A percentile compares a stretch with the other conserved stretches of the same genome.
Conservation (phyloP, 2,888 invertebrate species). For the Mayetiola destructor region DNA sequence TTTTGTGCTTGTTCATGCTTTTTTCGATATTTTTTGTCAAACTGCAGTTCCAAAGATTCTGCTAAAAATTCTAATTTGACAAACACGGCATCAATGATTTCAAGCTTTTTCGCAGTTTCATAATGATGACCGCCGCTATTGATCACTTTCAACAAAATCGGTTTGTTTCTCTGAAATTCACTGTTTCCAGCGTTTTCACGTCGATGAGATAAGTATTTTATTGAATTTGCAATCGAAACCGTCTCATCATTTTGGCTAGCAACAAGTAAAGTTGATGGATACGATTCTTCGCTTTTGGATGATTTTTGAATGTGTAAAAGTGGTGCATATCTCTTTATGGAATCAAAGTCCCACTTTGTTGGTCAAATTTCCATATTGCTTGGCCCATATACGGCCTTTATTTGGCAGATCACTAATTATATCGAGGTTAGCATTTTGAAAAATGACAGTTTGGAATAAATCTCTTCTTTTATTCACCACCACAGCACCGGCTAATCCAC, state of each 20-base stretch:
- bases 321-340: constrained; percentile 1
- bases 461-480: neutral
- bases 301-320: constrained; percentile 1
- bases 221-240: neutral
- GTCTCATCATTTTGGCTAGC: neutral
- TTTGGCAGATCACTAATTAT: neutral
- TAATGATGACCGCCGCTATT: neutral
- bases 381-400: constrained; percentile 1
- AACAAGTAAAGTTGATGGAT: neutral
- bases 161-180: neutral
- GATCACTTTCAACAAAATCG: constrained; percentile 1
- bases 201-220: neutral
- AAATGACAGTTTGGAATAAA: neutral
- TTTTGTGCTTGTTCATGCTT: no score
- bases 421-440: constrained; percentile 10
- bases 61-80: constrained; percentile 1
- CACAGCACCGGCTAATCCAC: neutral
- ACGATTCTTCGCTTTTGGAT: neutral
- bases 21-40: neutral
- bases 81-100: neutral
- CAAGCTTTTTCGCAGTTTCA: neutral
- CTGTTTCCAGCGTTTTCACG: neutral
- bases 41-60: neutral
- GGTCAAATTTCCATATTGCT: neutral
- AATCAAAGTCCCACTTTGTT: constrained; percentile 1